Evolutionary conservation across 2,797 vertebrate species (phyloP).

Genomic region (Epinephelus awoara): DNA sequence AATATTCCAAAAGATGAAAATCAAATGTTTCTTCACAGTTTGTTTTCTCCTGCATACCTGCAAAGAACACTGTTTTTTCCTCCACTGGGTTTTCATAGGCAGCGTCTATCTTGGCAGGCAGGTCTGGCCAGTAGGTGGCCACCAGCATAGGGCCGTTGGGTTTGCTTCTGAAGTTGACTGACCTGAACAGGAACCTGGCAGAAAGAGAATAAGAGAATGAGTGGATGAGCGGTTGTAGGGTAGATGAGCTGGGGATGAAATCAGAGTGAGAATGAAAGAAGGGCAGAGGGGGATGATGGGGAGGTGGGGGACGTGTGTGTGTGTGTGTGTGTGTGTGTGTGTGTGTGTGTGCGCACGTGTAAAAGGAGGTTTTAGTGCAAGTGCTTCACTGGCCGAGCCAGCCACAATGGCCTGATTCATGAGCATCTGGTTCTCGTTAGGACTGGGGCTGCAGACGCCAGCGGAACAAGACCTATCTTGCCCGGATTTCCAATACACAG

Average conservation of each 20-base stretch:
- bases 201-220: slow-evolving; percentile 51
- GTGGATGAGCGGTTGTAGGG: slow-evolving; percentile 39
- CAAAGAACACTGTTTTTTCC: slow-evolving; percentile 95
- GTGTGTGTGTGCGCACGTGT: slow-evolving; percentile 9
- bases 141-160: slow-evolving; percentile 94
- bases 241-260: slow-evolving; percentile 47
- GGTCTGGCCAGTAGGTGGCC: slow-evolving; percentile 96
- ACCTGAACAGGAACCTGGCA: slow-evolving; percentile 96
- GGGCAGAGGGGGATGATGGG: slow-evolving; percentile 28
- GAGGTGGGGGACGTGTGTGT: slow-evolving; percentile 24
- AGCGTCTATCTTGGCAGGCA: slow-evolving; percentile 95
- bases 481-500: slow-evolving; percentile 81
- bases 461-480: slow-evolving; percentile 81
- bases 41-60: slow-evolving; percentile 86
- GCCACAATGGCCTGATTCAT: slow-evolving; percentile 90
- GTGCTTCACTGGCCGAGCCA: slow-evolving; percentile 75
- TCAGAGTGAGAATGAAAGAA: slow-evolving; percentile 50
- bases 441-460: slow-evolving; percentile 80
- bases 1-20: slow-evolving; percentile 1
- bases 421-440: slow-evolving; percentile 90
- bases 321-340: slow-evolving; percentile 25
- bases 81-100: slow-evolving; percentile 95
- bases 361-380: slow-evolving; percentile 65
- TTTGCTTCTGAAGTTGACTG: slow-evolving; percentile 89
- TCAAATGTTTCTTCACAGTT: neutral